Conservation (phyloP, 2,888 invertebrate species). For the Dicyrtomina minuta region DNA sequence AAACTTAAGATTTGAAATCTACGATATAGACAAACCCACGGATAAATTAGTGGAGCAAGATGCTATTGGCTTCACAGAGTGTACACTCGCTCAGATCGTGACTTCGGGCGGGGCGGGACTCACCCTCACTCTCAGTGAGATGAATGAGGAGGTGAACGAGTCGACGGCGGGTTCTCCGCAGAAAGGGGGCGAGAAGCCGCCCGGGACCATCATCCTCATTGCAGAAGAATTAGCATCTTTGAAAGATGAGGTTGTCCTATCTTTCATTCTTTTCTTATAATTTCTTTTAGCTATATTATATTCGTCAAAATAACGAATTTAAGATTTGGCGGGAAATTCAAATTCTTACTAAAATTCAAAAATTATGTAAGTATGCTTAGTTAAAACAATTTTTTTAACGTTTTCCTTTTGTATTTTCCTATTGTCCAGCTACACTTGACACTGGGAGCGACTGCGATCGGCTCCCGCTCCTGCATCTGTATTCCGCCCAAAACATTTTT, state of each 20-base stretch:
- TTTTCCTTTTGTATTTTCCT: too few relatives aligned
- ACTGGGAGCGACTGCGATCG: constrained; percentile 46
- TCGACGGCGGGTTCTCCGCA: constrained; percentile 1
- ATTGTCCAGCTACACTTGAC: constrained; percentile 49
- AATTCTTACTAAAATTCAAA: too few relatives aligned
- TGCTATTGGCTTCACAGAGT: constrained; percentile 61
- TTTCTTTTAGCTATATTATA: too few relatives aligned
- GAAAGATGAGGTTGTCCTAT: constrained; percentile 53
- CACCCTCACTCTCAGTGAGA: constrained; percentile 35
- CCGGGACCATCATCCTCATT: constrained; percentile 49
- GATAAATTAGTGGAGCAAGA: constrained; percentile 57
- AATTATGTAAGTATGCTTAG: neutral
- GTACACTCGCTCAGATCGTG: constrained; percentile 48
- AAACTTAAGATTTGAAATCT: constrained; percentile 58
- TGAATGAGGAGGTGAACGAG: constrained; percentile 35
- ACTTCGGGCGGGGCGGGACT: constrained; percentile 46
- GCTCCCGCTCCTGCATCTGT: constrained; percentile 38
- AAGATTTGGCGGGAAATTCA: too few relatives aligned
- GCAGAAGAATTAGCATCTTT: constrained; percentile 51
- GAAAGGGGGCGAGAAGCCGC: constrained; percentile 28
- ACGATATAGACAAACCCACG: constrained; percentile 57
- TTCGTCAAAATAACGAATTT: too few relatives aligned
- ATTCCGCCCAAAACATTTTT: constrained; percentile 44
- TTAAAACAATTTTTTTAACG: neutral
- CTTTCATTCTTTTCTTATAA: too few relatives aligned